A percentile compares a stretch with the other conserved stretches of the same genome.
Conservation (phyloP, 1,140 invertebrate species). For the Trichomalopsis sarcophagae region DNA sequence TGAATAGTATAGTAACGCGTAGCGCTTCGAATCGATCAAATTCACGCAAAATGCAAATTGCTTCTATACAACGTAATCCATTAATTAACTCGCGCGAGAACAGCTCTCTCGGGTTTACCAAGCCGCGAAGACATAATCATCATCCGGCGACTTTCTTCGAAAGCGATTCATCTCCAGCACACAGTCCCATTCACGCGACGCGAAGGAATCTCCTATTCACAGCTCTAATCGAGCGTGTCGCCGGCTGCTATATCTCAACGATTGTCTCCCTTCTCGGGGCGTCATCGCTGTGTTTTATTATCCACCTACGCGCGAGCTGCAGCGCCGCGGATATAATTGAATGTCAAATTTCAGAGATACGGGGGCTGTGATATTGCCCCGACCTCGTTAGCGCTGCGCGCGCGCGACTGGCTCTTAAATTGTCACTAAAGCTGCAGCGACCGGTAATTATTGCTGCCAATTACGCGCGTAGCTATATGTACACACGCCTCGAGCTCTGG, state of each 20-base stretch:
- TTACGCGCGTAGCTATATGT: conserved; percentile 9
- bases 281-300: conserved; percentile 32
- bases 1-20: too few species aligned
- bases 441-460: conserved; percentile 35
- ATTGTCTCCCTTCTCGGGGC: conserved; percentile 16
- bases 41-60: neutral
- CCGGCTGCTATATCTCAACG: neutral
- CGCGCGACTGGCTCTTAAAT: conserved; percentile 23
- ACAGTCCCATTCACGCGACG: neutral
- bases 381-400: neutral
- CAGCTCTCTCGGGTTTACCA: neutral
- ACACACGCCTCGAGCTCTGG: too few species aligned
- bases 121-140: neutral
- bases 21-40: too few species aligned
- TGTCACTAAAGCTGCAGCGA: conserved; percentile 9
- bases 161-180: neutral
- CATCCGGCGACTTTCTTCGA: neutral
- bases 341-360: conserved; percentile 48
- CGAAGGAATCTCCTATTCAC: neutral
- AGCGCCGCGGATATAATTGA: conserved; percentile 40
- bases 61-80: neutral
- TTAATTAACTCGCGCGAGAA: neutral
- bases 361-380: neutral
- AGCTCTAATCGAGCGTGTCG: conserved; percentile 15
- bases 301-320: conserved; percentile 26